Evolutionary conservation across 2,113 vertebrate genomes (phyloP), one percentile per base, ranked within the genome.

Genomic region (Trochalopteron elliotii): DNA sequence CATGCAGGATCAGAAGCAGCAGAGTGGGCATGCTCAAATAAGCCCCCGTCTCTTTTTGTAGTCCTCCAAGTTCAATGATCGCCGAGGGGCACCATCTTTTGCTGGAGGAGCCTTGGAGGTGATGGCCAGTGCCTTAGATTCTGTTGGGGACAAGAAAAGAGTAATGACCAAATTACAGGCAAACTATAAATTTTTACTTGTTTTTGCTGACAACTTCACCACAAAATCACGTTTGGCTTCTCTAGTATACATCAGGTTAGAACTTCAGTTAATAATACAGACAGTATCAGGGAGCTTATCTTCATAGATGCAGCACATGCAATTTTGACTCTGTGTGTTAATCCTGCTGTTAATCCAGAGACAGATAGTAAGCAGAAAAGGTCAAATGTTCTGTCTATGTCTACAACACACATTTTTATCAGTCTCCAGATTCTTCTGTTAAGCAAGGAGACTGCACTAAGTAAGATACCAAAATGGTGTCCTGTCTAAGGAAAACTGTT

Each of bases 11-110:
- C 97, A 93, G 97, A 97, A 91, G 97, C 98, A 98, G 97, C 97
- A 94, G 96, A 97, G 92, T 95, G 96, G 96, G 94, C 39, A 70
- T 11, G 95, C 95, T 99, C 98, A 99, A 97, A 99, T 99, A 95
- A 99, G 99, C 64, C 99, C 99, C 97, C 99, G 98, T 96, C 99
- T 98, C 97, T 99, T 99, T 98, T 99, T 99, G 98, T 99, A 99
- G 98, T 99, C 99, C 96, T 99, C 99, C 98, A 99, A 98, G 97
- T 99, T 99, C 95, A 99, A 97, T 63, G 99, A 99, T 94, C 99
- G 98, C 70, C 99, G 98, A 30, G 99, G 99, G 47, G 99, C 99
- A 42, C 99, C 99, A 57, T 99, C 99, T 97, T 99, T 99, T 96
- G 99, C 99, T 22, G 99, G 99, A 49, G 99, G 98, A 39, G 99